These are phyloP conservation scores for Tyto alba DNA, from an alignment of 2,113 vertebrate genomes.

Conservation along the genomic window DNA sequence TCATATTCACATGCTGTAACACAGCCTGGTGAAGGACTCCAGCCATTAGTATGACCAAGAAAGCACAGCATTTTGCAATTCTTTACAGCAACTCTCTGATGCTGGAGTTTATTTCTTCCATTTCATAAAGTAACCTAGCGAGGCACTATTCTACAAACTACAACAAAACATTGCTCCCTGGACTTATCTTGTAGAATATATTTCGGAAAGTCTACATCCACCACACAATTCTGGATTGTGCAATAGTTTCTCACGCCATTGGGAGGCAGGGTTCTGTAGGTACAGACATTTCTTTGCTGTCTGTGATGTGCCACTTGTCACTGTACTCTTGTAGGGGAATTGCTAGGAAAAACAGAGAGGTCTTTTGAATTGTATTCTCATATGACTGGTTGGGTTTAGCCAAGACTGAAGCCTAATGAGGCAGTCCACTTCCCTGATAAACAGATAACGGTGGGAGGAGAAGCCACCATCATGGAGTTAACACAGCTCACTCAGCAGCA, in stretches of 20 bases:
- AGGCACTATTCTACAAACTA: too few relatives aligned
- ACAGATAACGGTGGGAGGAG: not conserved
- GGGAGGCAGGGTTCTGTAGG: not conserved
- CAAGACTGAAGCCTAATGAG: not conserved
- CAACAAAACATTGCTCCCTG: not conserved
- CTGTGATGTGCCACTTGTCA: not conserved
- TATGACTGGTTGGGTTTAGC: not conserved
- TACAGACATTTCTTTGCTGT: not conserved
- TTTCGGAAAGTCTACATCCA: not conserved
- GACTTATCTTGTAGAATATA: fast-evolving
- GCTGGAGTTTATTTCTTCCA: not conserved
- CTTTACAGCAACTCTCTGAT: not conserved
- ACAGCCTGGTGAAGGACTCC: not conserved
- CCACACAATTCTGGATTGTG: not conserved
- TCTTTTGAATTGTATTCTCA: not conserved
- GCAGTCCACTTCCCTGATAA: not conserved
- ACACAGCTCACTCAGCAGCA: not conserved
- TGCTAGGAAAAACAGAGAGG: not conserved
- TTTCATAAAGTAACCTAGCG: not conserved
- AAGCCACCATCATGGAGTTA: not conserved
- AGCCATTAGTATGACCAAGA: not conserved
- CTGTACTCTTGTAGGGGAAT: too few relatives aligned
- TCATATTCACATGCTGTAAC: not conserved
- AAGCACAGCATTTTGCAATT: not conserved
- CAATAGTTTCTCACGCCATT: not conserved